A percentile compares a stretch with the other conserved stretches of the same genome.
These are phyloP conservation scores for Rattus rattus DNA, from an alignment of 2,113 vertebrate species.

Conservation along the genomic window DNA sequence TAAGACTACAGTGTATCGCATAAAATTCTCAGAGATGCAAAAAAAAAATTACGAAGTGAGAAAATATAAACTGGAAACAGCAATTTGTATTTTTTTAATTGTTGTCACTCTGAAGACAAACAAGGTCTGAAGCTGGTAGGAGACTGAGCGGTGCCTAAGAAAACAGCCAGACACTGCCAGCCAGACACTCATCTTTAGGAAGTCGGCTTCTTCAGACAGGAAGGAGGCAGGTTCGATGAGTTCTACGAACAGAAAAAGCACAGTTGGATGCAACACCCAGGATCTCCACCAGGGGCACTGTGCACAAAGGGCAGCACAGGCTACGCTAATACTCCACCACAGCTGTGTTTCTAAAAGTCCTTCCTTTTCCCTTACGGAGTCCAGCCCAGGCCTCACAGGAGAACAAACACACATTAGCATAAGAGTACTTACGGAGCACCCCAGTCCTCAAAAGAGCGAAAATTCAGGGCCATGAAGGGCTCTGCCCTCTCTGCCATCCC, in stretches of 20 bases:
- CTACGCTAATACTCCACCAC: neutral
- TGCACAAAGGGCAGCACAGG: neutral
- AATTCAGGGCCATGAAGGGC: neutral
- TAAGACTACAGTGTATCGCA: neutral
- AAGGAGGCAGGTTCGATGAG: neutral
- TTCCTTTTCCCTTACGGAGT: neutral
- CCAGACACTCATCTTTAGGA: neutral
- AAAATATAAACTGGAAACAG: neutral
- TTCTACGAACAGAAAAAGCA: neutral
- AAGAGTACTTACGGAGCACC: neutral
- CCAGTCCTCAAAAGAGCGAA: neutral
- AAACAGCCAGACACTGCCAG: neutral
- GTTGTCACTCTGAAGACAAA: conserved; percentile 9
- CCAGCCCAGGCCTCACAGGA: neutral
- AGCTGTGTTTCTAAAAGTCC: neutral
- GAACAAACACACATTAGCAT: neutral
- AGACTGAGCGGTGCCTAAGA: neutral
- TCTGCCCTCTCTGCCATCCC: neutral
- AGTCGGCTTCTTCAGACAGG: too few relatives aligned
- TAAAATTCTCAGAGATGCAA: neutral
- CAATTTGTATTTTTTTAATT: neutral
- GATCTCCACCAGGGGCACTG: neutral
- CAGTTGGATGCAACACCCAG: neutral
- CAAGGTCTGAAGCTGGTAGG: neutral
- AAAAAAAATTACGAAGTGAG: conserved; percentile 2